Conservation (phyloP, 2,888 invertebrate species). For the Podotricha telesiphe region DNA sequence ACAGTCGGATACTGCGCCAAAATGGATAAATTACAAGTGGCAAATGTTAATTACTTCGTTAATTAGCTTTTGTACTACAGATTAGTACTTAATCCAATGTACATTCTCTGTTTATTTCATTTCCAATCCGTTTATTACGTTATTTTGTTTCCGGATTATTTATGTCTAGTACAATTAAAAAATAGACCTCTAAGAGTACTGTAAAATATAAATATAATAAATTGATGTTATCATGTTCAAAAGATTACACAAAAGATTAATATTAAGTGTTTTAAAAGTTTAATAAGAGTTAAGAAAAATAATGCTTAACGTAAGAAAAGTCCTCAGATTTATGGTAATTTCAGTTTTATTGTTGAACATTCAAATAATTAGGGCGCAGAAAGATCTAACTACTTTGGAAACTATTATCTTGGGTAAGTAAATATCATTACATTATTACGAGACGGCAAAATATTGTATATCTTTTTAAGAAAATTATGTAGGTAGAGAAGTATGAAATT, state of each 20-base stretch:
- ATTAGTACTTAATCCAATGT: slow-evolving; percentile 8
- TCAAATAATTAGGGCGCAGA: neutral
- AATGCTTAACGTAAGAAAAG: neutral
- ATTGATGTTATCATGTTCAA: neutral
- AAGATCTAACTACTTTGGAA: slow-evolving; percentile 24
- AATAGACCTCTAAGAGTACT: neutral
- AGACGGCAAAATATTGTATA: too few relatives aligned
- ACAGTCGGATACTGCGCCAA: neutral
- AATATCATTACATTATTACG: too few relatives aligned
- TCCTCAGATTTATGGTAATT: neutral
- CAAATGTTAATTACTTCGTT: neutral
- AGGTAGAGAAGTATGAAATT: too few relatives aligned
- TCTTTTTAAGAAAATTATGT: too few relatives aligned
- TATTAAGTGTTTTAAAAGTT: neutral
- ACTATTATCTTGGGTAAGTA: slow-evolving; percentile 36
- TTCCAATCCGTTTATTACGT: neutral
- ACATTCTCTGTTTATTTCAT: neutral
- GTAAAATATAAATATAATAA: neutral
- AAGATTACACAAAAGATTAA: too few relatives aligned
- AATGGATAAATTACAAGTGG: neutral
- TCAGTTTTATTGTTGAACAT: neutral
- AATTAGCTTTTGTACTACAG: slow-evolving; percentile 14
- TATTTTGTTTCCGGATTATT: neutral
- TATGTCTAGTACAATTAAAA: neutral
- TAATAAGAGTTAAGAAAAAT: neutral